Base-by-base conservation (phyloP, 2,888 invertebrate genomes). In the Nomada goodeniana region DNA sequence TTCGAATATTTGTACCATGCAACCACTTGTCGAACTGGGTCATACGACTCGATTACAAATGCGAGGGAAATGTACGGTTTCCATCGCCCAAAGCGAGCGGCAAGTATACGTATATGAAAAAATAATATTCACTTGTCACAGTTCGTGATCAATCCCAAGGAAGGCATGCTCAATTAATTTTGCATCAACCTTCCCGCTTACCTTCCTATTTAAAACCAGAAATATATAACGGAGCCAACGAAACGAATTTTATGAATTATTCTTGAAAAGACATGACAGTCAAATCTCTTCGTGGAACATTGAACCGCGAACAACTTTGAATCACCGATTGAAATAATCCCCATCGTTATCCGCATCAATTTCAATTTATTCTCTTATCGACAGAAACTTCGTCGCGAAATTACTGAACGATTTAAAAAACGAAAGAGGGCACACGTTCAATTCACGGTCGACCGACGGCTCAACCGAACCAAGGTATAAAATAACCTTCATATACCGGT, bases 11-110 rank as follows among this genome's bases (percentile, higher is more conserved):
- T 26, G 59, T 44, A 13, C 44, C 59, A 50, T 70, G 47, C 69
- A 50, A 18, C 69, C 69, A 70, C 29, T 70, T 57, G 59, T 59
- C 23, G n/a, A 70, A 70, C 69, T 70, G 59, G 69, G 69, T 70
- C 69, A 57, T 26, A n/a, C 26, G 59, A 29, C 18, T 59, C 59
- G 67, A 68, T 68, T 55, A 23, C 67, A 20, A 53, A 53, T 53
- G 42, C 20, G 5, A 20, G 20, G 36, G n/a, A 68, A 67, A 36
- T 15, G 42, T 20, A 2, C 18, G 29, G 5, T 9, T 36, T 18
- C 11, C 26, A 26, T 26, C 13, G 18, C 29, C 15, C 15, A 15
- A 18, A 15, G 5, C 15, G 2, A 15, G 15, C 26, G 10, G 10
- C 2, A 15, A 26, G 13, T 15, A 57, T 15, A 57, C 5, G 10